These are phyloP conservation scores for Subacronicta megacephala DNA, from an alignment of 2,888 invertebrate species.

Conservation along the genomic window DNA sequence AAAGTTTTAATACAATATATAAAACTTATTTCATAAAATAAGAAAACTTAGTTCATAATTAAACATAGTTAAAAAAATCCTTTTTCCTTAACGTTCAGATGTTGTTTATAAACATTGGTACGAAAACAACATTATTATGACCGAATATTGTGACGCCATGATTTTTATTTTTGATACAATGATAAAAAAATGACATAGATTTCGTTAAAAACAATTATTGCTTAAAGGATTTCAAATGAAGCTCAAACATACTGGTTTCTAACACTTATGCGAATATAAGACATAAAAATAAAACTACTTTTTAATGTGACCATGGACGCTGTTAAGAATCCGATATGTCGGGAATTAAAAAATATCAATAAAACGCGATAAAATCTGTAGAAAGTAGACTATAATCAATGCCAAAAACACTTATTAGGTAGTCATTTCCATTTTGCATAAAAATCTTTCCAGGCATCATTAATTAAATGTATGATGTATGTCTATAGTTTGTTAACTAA, in stretches of 20 bases:
- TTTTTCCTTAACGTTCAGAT: conserved; percentile 5
- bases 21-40: not conserved
- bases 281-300: too few species aligned
- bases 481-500: conserved; percentile 14
- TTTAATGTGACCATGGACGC: too few species aligned
- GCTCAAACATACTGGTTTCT: too few species aligned
- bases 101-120: conserved; percentile 30
- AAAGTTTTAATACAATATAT: too few species aligned
- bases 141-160: conserved; percentile 7
- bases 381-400: too few species aligned
- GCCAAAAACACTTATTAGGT: too few species aligned
- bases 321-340: too few species aligned
- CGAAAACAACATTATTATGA: conserved; percentile 1
- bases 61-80: not conserved
- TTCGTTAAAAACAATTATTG: too few species aligned
- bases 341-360: too few species aligned
- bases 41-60: not conserved
- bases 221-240: too few species aligned
- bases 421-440: not conserved
- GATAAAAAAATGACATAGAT: conserved; percentile 13
- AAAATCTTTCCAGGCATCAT: conserved; percentile 1
- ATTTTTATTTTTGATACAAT: conserved; percentile 11
- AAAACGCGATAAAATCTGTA: too few species aligned
- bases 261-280: too few species aligned
- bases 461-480: not conserved